These are phyloP conservation scores for Pantala flavescens DNA, from an alignment of 1,140 invertebrate genomes.

Conservation along the genomic window DNA sequence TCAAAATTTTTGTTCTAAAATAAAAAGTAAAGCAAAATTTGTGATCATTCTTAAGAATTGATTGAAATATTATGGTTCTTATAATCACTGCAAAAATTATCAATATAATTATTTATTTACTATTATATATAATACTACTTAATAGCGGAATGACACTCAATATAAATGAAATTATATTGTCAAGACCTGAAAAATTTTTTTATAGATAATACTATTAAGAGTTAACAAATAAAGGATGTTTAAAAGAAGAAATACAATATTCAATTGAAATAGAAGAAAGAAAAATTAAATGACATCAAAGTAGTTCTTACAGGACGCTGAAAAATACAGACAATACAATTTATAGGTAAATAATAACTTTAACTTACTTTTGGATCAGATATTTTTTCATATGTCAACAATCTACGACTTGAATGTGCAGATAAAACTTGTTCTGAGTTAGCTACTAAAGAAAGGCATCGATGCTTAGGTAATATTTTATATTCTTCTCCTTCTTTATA, in stretches of 20 bases:
- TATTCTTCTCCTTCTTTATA: slow-evolving; percentile 60
- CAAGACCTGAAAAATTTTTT: no score
- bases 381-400: slow-evolving; percentile 82
- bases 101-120: background rate
- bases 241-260: background rate
- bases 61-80: background rate
- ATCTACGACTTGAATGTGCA: slow-evolving; percentile 61
- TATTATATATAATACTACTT: background rate
- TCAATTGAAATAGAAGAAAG: background rate
- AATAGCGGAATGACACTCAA: background rate
- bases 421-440: slow-evolving; percentile 82
- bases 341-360: background rate
- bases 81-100: background rate
- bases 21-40: no score
- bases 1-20: background rate
- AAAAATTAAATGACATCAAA: background rate
- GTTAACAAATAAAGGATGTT: background rate
- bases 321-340: background rate
- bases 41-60: no score
- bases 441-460: slow-evolving; percentile 60
- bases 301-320: background rate
- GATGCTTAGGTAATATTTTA: slow-evolving; percentile 64
- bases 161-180: no score
- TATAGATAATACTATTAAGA: background rate
- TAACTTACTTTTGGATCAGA: slow-evolving; percentile 34